Conservation (phyloP, 2,113 vertebrate genomes). For the Callocephalon fimbriatum region DNA sequence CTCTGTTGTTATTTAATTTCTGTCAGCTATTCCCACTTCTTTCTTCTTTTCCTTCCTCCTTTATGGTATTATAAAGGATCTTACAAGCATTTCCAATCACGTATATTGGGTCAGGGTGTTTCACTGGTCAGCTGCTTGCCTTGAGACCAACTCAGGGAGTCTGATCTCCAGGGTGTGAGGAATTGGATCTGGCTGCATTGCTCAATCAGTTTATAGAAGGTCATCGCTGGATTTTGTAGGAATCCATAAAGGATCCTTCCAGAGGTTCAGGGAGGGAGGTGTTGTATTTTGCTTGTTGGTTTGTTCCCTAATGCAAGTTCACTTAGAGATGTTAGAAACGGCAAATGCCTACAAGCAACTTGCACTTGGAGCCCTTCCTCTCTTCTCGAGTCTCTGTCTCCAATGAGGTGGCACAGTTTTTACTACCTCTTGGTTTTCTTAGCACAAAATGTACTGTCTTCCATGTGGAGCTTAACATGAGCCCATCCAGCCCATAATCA, state of each 20-base stretch:
- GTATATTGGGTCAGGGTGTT: not conserved
- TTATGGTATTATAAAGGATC: not conserved
- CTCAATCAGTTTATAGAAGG: not conserved
- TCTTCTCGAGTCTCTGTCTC: not conserved
- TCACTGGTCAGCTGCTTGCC: not conserved
- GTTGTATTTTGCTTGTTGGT: not conserved
- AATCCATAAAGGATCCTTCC: not conserved
- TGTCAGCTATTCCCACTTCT: not conserved
- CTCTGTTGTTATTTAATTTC: not conserved
- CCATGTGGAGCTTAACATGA: not conserved
- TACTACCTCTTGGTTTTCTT: not conserved
- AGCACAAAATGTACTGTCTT: not conserved
- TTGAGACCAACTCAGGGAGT: not conserved
- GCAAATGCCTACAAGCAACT: not conserved
- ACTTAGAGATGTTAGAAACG: not conserved
- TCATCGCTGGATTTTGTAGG: not conserved
- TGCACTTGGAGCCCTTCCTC: too few species aligned
- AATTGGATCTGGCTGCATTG: not conserved
- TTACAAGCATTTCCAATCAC: not conserved
- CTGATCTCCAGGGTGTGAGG: not conserved
- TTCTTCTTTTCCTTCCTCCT: not conserved
- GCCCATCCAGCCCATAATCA: not conserved
- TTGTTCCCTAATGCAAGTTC: not conserved
- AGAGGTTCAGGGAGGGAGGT: not conserved
- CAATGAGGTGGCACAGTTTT: rapidly evolving